Percentiles rank a stretch among this genome's conserved stretches.
Evolutionary conservation across 2,888 invertebrate species (phyloP).

Genomic region (Apomyelois bistriatella): DNA sequence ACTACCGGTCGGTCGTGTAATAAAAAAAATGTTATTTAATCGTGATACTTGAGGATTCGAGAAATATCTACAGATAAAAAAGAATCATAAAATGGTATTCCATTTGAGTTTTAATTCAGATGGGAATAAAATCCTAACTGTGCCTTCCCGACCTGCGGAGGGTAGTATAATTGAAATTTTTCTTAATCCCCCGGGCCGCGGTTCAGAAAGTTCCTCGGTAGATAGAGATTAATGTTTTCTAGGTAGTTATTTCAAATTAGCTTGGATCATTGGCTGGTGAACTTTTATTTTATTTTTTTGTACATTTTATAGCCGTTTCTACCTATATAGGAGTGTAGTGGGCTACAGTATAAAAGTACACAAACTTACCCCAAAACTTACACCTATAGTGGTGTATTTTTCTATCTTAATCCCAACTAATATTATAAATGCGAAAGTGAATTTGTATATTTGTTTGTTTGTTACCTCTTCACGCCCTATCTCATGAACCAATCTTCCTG

Average conservation of each 20-base stretch:
- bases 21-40: constrained; percentile 6
- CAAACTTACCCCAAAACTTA: too few species aligned
- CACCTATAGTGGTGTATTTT: too few species aligned
- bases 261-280: constrained; percentile 1
- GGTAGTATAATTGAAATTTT: constrained; percentile 57
- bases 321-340: too few species aligned
- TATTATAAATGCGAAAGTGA: too few species aligned
- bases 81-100: constrained; percentile 59
- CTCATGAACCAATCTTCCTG: too few species aligned
- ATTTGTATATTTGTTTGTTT: too few species aligned
- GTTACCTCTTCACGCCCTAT: too few species aligned
- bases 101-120: constrained; percentile 54
- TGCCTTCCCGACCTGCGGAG: constrained; percentile 34
- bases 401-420: too few species aligned
- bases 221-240: constrained; percentile 33
- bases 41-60: constrained; percentile 30
- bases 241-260: constrained; percentile 23
- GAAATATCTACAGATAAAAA: constrained; percentile 40
- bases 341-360: too few species aligned
- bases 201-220: constrained; percentile 29
- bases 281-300: not conserved
- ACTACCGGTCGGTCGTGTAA: too few species aligned
- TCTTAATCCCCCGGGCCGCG: constrained; percentile 45
- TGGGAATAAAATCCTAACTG: constrained; percentile 47
- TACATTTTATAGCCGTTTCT: not conserved